Evolutionary conservation across 1,140 invertebrate species (phyloP).

Genomic region (Drosophila takahashii): DNA sequence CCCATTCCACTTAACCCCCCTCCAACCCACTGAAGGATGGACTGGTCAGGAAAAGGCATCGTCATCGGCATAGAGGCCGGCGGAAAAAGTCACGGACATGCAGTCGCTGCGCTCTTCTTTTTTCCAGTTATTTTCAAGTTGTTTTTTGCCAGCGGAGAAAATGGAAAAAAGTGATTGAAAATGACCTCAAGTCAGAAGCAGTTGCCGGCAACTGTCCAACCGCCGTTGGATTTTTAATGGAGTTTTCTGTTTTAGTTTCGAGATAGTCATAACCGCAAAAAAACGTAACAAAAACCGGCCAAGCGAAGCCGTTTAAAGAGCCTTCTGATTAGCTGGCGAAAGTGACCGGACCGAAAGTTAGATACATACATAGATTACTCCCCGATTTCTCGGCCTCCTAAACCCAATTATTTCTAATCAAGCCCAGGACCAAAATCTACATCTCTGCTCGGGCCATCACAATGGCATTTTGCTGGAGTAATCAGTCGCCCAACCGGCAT

Average conservation of each 20-base stretch:
- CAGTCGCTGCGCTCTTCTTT: constrained; percentile 42
- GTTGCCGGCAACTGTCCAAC: constrained; percentile 50
- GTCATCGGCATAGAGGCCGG: constrained; percentile 19
- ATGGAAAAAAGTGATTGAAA: constrained; percentile 81
- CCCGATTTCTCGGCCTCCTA: not conserved
- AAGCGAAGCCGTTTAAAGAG: constrained; percentile 5
- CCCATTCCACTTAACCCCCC: constrained; percentile 12
- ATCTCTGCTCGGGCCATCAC: constrained; percentile 42
- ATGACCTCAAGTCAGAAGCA: constrained; percentile 80
- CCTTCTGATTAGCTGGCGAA: not conserved
- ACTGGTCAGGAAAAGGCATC: constrained; percentile 30
- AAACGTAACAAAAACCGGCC: not conserved
- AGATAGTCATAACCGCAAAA: constrained; percentile 34
- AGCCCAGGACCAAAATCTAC: constrained; percentile 32
- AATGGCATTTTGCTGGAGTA: constrained; percentile 64
- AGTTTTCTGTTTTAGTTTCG: constrained; percentile 57
- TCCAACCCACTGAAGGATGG: not conserved
- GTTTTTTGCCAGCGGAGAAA: constrained; percentile 61
- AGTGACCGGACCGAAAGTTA: not conserved
- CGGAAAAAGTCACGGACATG: constrained; percentile 61
- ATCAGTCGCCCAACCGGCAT: constrained; percentile 63
- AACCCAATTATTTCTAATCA: constrained; percentile 64
- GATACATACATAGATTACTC: not conserved
- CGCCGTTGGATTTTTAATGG: constrained; percentile 71
- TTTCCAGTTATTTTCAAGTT: constrained; percentile 62